phyloP scores from a whole-genome alignment of 2,113 vertebrate species.

The Varanus salvator region DNA sequence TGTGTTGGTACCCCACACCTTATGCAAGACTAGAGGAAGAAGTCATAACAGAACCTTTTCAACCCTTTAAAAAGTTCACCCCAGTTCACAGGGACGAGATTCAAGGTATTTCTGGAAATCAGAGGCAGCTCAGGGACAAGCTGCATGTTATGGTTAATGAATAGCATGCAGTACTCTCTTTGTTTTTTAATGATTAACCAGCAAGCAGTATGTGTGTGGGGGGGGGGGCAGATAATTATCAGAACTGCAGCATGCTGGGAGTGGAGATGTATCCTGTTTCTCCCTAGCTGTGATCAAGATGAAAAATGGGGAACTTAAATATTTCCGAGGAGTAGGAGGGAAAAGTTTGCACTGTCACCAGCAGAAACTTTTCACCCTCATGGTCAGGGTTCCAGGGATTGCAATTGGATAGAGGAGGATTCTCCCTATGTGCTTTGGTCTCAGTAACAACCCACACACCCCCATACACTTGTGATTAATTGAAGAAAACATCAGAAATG shows the following conservation, averaged over 20 bases:
- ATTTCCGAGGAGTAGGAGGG: not conserved
- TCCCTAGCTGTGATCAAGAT: not conserved
- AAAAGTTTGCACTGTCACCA: not conserved
- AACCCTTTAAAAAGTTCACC: not conserved
- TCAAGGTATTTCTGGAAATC: not conserved
- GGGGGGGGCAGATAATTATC: not conserved
- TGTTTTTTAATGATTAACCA: not conserved
- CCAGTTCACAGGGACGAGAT: not conserved
- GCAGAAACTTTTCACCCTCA: too few species aligned
- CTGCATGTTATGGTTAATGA: not conserved
- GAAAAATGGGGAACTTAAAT: not conserved
- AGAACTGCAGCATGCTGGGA: not conserved
- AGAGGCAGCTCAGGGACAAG: not conserved
- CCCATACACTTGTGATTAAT: not conserved
- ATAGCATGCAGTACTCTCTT: not conserved
- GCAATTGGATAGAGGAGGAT: not conserved
- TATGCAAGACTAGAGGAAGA: not conserved
- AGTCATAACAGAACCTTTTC: not conserved
- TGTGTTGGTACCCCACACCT: not conserved
- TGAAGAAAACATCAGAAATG: not conserved
- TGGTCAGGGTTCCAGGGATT: not conserved
- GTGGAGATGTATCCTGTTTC: too few species aligned
- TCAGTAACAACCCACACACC: not conserved
- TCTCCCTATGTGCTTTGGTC: not conserved
- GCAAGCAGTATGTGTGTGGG: too few species aligned